A percentile compares a stretch with the other conserved stretches of the same genome.
Evolutionary conservation across 2,113 vertebrate genomes (phyloP).

Genomic region (Tonatia bakeri): DNA sequence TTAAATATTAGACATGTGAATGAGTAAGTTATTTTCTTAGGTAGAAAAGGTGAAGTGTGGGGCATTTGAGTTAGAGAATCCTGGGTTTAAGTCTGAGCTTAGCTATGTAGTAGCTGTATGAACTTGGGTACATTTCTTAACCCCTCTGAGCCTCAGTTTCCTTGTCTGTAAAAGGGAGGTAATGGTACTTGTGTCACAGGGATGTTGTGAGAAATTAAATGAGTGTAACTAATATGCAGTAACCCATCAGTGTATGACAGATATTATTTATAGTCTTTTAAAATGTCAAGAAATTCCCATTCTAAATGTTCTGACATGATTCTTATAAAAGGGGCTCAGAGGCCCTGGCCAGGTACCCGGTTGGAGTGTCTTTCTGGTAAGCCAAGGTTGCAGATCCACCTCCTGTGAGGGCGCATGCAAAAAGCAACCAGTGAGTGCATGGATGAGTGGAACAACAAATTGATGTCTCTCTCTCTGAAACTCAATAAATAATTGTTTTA

Average conservation of each 20-base stretch:
- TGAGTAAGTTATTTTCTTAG: neutral
- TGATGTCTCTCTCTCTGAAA: neutral
- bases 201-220: slow-evolving; percentile 30
- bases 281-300: neutral
- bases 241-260: neutral
- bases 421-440: no score
- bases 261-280: slow-evolving; percentile 9
- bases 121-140: slow-evolving; percentile 12
- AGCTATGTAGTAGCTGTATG: neutral
- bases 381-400: no score
- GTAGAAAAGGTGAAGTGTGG: neutral
- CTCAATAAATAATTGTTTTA: no score
- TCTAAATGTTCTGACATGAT: neutral
- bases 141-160: neutral
- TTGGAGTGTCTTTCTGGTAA: no score
- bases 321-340: neutral
- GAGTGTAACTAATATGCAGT: neutral
- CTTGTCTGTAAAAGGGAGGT: neutral
- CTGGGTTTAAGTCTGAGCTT: neutral
- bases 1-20: neutral
- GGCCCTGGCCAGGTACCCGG: no score
- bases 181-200: neutral
- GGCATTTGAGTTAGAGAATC: neutral
- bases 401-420: no score
- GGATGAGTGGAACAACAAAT: no score